Evolutionary conservation across 2,113 vertebrate species (phyloP), one percentile per base, ranked within the genome.

Genomic region (Atrichornis clamosus): DNA sequence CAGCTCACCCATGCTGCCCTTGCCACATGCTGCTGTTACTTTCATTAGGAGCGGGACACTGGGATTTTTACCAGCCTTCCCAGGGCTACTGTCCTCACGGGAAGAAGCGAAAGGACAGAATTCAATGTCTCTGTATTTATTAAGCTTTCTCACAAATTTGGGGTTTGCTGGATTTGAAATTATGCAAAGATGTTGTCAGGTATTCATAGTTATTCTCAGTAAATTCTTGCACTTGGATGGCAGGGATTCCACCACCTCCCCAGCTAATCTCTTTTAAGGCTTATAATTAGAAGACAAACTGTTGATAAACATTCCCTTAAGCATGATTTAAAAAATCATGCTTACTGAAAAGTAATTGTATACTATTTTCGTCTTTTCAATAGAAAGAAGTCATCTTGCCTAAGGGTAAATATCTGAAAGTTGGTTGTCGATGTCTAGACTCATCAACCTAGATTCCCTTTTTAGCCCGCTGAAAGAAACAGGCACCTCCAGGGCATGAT

Each of bases 401-500:
- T 95, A 37, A 78, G 93, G 96, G 76, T 78, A 60, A 55, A 87
- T 95, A 95, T 92, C 94, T 95, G 84, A 84, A 88, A 89, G 80
- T 78, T 96, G 73, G 86, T 95, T 95, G 96, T 96, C 39, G 4
- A 93, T 92, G 96, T 95, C 96, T 95, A 96, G 96, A 97, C 95
- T 97, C 84, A 95, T 96, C 96, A 97, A 93, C 96, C 96, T 93
- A 96, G 91, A 97, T 96, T 97, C 94, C 84, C 94, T 95, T 97
- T 94, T 93, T 96, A 97, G 91, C 89, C 76, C 90, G 89, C 89
- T 95, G 91, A 90, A 96, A 94, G 91, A 90, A 97, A 84, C 44
- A 91, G 95, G 96, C 96, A 96, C 94, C 96, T 96, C 89, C 91
- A 92, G 96, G 96, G 95, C 46, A 53, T 96, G 94, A 95, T 93